These are phyloP conservation scores for Serrognathus titanus DNA, from an alignment of 2,888 invertebrate genomes.

Conservation along the genomic window DNA sequence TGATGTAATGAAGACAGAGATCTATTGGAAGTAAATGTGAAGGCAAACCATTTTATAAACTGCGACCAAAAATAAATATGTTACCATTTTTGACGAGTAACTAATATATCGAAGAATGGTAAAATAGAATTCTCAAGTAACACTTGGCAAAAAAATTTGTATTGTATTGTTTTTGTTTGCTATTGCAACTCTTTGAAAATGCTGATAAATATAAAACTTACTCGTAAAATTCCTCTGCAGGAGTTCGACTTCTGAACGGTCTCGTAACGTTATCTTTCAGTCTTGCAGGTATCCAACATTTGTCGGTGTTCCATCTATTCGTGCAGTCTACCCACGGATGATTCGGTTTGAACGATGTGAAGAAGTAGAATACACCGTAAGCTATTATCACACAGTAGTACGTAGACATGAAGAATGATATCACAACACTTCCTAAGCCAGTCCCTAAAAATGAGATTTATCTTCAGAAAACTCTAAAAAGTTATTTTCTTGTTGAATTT, in stretches of 20 bases:
- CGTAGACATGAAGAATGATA: constrained; percentile 92
- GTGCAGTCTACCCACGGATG: constrained; percentile 89
- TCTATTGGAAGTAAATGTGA: too few relatives aligned
- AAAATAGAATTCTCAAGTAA: too few relatives aligned
- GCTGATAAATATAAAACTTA: constrained; percentile 50
- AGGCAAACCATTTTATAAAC: too few relatives aligned
- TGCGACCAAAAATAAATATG: background rate
- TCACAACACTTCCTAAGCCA: constrained; percentile 89
- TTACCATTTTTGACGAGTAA: background rate
- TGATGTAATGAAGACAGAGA: too few relatives aligned
- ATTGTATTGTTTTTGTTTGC: background rate
- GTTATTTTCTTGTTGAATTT: background rate
- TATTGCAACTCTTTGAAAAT: background rate
- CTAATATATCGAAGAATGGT: background rate
- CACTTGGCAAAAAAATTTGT: too few relatives aligned
- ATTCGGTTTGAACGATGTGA: constrained; percentile 81
- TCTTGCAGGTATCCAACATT: constrained; percentile 71
- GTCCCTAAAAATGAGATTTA: constrained; percentile 64
- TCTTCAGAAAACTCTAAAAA: background rate
- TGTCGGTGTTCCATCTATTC: constrained; percentile 80
- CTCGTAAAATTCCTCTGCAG: constrained; percentile 92
- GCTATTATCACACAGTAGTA: constrained; percentile 95
- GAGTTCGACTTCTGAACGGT: constrained; percentile 72
- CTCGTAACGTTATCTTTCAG: constrained; percentile 57
- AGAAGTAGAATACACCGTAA: constrained; percentile 91